A percentile compares a stretch with the other conserved stretches of the same genome.
phyloP scores from a whole-genome alignment of 2,797 vertebrate species.

The Zonotrichia albicollis region DNA sequence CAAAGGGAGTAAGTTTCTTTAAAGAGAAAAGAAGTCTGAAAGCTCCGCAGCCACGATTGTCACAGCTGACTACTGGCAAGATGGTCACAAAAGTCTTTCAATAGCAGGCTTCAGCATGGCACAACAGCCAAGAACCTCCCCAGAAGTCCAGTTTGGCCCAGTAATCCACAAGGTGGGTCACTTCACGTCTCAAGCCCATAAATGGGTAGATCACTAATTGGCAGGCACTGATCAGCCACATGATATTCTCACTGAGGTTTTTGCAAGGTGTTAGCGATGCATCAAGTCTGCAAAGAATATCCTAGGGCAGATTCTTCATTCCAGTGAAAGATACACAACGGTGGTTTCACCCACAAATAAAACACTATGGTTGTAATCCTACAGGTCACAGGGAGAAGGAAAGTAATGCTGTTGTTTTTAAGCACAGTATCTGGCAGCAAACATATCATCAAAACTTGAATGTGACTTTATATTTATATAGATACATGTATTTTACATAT shows the following conservation, averaged over 20 bases:
- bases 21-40: slow-evolving; percentile 50
- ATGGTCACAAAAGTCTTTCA: slow-evolving; percentile 39
- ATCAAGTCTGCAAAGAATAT: slow-evolving; percentile 61
- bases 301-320: slow-evolving; percentile 66
- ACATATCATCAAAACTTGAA: slow-evolving; percentile 64
- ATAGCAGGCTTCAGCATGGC: slow-evolving; percentile 18
- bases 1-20: slow-evolving; percentile 41
- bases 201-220: not conserved
- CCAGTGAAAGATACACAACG: slow-evolving; percentile 60
- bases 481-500: slow-evolving; percentile 78
- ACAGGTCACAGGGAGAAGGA: slow-evolving; percentile 49
- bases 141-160: slow-evolving; percentile 59
- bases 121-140: slow-evolving; percentile 42
- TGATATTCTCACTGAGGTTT: slow-evolving; percentile 13
- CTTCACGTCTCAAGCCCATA: not conserved
- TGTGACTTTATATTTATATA: slow-evolving; percentile 74
- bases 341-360: slow-evolving; percentile 68
- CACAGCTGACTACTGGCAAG: slow-evolving; percentile 65
- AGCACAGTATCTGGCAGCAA: slow-evolving; percentile 72
- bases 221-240: slow-evolving; percentile 31
- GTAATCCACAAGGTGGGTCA: slow-evolving; percentile 48
- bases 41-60: slow-evolving; percentile 67
- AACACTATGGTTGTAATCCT: slow-evolving; percentile 74
- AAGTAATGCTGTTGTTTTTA: slow-evolving; percentile 32
- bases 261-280: slow-evolving; percentile 38